Conservation (phyloP, 1,140 invertebrate species). For the Hyles vespertilio region DNA sequence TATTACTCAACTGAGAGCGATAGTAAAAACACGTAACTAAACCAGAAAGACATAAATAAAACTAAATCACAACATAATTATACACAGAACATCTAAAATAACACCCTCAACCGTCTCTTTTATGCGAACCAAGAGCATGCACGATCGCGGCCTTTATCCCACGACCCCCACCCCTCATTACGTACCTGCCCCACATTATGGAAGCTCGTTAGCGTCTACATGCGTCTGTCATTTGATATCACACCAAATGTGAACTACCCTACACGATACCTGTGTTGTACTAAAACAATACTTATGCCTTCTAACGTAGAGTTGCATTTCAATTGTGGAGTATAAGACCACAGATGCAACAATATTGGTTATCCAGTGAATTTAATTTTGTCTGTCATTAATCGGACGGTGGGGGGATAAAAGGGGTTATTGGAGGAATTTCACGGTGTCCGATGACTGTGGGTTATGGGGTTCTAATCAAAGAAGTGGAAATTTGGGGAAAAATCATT, state of each 20-base stretch:
- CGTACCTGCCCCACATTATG: constrained; percentile 50
- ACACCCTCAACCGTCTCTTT: too few species aligned
- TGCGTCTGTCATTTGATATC: constrained; percentile 67
- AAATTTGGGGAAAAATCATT: too few species aligned
- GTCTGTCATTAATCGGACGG: constrained; percentile 58
- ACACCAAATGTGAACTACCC: constrained; percentile 28
- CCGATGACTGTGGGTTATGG: neutral
- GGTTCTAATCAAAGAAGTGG: too few species aligned
- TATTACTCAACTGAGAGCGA: too few species aligned
- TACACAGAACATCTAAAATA: too few species aligned
- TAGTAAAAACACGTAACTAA: too few species aligned
- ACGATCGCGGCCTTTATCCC: constrained; percentile 7
- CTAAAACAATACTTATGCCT: too few species aligned
- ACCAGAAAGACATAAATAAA: too few species aligned
- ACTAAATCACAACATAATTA: too few species aligned
- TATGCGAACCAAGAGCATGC: too few species aligned
- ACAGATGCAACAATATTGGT: constrained; percentile 50
- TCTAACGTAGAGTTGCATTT: too few species aligned
- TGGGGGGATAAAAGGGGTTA: constrained; percentile 59
- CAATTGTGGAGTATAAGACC: neutral
- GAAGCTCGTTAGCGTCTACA: constrained; percentile 63
- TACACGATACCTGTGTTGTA: constrained; percentile 2
- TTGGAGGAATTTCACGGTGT: constrained; percentile 41
- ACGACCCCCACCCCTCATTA: neutral
- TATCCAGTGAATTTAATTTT: constrained; percentile 62